Base-by-base conservation (phyloP, 2,888 invertebrate species). In the Trissoscelio sp. region DNA sequence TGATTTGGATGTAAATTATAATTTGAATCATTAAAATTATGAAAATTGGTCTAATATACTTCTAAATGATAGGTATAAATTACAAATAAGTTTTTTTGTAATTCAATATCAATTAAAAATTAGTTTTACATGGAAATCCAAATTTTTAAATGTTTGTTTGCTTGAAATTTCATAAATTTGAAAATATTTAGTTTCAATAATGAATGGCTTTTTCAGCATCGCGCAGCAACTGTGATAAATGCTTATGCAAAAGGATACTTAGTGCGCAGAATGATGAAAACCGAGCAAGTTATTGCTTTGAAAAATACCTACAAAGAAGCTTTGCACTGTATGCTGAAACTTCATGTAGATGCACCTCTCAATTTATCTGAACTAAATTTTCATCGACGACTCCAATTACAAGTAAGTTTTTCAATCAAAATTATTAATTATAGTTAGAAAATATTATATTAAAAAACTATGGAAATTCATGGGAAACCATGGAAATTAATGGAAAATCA, bases 251-350 rank as follows among this genome's bases (percentile, higher is more conserved):
- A 94, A 86, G 98, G 98, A 0, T 97, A 94, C 90, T 92, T 98
- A 67, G 95, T 96, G 18, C 94, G 98, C 57, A 93, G 97, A 46
- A 92, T 98, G 64, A 94, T 98, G 92, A 93, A 93, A 86, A 97
- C 97, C 0, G 96, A 96, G 86, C 95, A 95, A 85, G 96, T 98
- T 11, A 95, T 96, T 90, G 93, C 93, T 72, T 93, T 97, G 14
- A 96, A 96, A 85, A 94, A 95, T 91, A 96, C 96, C 2, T 96
- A 97, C 84, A 93, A 94, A 89, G 97, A 97, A 88, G 96, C 96
- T 2, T 91, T 96, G 75, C 92, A 95, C 60, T 96, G 96, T 91
- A 96, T 96, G 51, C 92, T 96, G 84, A 94, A 95, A 88, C 92
- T 97, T 87, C 96, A 96, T 84, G 93, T 94, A 78, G 94, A 93